These are phyloP conservation scores for Hydropotes inermis DNA, from an alignment of 2,113 vertebrate species.

Conservation along the genomic window DNA sequence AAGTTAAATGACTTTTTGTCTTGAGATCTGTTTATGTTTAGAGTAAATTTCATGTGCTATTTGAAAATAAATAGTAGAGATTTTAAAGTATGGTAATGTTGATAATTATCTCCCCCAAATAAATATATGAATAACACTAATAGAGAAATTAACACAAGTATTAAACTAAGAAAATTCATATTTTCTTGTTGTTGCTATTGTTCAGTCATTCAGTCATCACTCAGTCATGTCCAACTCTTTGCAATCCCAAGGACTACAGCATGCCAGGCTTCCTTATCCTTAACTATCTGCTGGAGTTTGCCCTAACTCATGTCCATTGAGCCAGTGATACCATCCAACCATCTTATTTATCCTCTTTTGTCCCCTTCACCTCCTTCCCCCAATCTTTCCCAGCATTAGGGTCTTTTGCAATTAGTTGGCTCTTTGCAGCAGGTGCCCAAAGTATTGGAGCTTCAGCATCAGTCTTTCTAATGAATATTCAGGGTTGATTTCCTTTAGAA, in stretches of 20 bases:
- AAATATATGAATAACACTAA: not conserved
- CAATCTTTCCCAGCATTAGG: not conserved
- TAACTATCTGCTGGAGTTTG: not conserved
- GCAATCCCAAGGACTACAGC: not conserved
- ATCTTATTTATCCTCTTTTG: not conserved
- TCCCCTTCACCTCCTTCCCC: not conserved
- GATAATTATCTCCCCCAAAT: not conserved
- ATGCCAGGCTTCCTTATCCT: not conserved
- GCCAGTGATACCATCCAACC: not conserved
- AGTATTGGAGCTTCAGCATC: not conserved
- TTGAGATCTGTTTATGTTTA: not conserved
- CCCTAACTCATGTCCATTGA: not conserved
- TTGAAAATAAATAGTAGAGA: not conserved
- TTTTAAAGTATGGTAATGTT: not conserved
- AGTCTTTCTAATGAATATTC: not conserved
- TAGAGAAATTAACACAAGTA: not conserved
- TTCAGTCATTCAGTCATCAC: not conserved
- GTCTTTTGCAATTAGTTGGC: not conserved
- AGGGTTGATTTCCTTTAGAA: not conserved
- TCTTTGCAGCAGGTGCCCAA: not conserved
- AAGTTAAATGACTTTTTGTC: not conserved
- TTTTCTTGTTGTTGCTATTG: not conserved
- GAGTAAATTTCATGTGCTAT: not conserved
- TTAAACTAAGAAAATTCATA: not conserved
- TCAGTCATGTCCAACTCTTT: not conserved